Evolutionary conservation across 2,888 invertebrate genomes (phyloP).

Genomic region (Coleophora flavipennella): DNA sequence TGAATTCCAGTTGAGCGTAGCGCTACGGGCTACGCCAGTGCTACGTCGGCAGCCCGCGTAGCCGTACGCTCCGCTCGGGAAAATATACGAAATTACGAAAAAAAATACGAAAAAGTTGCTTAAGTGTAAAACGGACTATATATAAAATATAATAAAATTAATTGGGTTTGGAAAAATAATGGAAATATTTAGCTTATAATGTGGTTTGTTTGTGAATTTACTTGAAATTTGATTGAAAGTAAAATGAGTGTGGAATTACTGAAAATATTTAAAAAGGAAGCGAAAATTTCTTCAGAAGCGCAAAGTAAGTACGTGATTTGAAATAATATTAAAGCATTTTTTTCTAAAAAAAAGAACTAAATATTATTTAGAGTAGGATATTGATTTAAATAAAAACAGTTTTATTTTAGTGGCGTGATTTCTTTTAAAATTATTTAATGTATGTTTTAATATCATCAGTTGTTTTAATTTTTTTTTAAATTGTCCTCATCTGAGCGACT

Average conservation of each 20-base stretch:
- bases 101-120: neutral
- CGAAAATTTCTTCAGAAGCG: conserved; percentile 25
- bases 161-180: neutral
- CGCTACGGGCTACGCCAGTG: conserved; percentile 42
- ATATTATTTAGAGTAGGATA: too few species aligned
- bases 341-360: too few species aligned
- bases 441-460: too few species aligned
- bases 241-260: conserved; percentile 57
- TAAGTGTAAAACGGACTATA: conserved; percentile 1
- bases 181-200: neutral
- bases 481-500: too few species aligned
- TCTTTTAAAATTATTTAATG: too few species aligned
- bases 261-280: conserved; percentile 41
- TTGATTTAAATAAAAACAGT: too few species aligned
- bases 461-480: too few species aligned
- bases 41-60: conserved; percentile 57
- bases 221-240: conserved; percentile 18
- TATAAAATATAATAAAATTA: neutral
- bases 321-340: too few species aligned
- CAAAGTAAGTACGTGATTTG: conserved; percentile 36
- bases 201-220: conserved; percentile 6
- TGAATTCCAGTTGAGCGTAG: conserved; percentile 1
- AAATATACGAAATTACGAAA: conserved; percentile 6
- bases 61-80: conserved; percentile 37
- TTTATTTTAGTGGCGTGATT: too few species aligned